These are phyloP conservation scores for Neostethus bicornis DNA, from an alignment of 2,797 vertebrate species.

Conservation along the genomic window DNA sequence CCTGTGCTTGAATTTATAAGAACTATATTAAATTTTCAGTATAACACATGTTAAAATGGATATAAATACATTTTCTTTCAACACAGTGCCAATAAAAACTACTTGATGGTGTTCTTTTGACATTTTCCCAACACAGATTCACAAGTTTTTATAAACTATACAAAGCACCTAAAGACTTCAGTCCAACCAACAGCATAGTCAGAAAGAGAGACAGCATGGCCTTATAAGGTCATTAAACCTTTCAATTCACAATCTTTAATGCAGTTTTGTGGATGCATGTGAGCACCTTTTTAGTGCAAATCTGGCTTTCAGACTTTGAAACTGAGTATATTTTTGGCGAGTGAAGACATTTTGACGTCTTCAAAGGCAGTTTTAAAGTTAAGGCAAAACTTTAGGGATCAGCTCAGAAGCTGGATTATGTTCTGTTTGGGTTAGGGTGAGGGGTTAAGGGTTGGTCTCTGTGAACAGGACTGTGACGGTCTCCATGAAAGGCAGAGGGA, in stretches of 20 bases:
- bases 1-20: no score
- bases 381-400: slow-evolving; percentile 1
- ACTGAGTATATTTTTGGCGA: slow-evolving; percentile 17
- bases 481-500: not conserved
- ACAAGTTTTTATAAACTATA: slow-evolving; percentile 54
- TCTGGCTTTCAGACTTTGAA: slow-evolving; percentile 31
- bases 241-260: slow-evolving; percentile 49
- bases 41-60: slow-evolving; percentile 11
- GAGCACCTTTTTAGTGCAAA: slow-evolving; percentile 4
- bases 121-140: slow-evolving; percentile 28
- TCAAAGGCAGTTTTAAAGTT: slow-evolving; percentile 4
- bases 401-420: slow-evolving; percentile 4
- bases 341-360: slow-evolving; percentile 14
- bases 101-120: not conserved
- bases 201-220: slow-evolving; percentile 38
- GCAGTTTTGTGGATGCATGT: slow-evolving; percentile 32
- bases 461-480: not conserved
- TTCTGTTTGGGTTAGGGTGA: slow-evolving; percentile 1
- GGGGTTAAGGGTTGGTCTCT: slow-evolving; percentile 1
- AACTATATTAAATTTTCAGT: no score
- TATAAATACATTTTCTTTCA: slow-evolving; percentile 7
- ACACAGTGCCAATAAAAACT: slow-evolving; percentile 2
- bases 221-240: slow-evolving; percentile 60
- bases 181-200: slow-evolving; percentile 34
- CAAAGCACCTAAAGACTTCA: slow-evolving; percentile 42